phyloP scores from a whole-genome alignment of 2,797 vertebrate species.

The Esox masquinongy region DNA sequence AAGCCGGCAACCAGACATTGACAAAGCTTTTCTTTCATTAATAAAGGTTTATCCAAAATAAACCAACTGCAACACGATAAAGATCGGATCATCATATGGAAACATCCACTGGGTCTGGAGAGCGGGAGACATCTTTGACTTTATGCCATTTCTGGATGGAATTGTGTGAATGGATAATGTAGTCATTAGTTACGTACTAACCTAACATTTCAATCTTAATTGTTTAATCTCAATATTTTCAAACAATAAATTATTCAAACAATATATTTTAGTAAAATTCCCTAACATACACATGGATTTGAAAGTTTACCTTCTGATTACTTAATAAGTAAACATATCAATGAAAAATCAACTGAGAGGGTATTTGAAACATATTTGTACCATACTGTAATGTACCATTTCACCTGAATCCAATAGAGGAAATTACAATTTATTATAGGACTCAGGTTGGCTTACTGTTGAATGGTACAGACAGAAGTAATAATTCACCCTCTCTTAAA shows the following conservation, averaged over 20 bases:
- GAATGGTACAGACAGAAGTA: conserved; percentile 18
- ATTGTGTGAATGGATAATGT: conserved; percentile 3
- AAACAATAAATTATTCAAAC: not conserved
- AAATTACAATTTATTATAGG: conserved; percentile 11
- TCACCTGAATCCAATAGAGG: not conserved
- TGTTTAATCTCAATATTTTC: not conserved
- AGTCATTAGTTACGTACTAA: conserved; percentile 10
- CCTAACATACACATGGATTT: not conserved
- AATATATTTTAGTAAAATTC: not conserved
- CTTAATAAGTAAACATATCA: not conserved
- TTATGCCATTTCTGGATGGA: conserved; percentile 14
- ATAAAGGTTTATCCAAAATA: conserved; percentile 64
- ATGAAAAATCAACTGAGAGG: not conserved
- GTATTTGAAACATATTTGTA: not conserved
- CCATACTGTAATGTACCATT: not conserved
- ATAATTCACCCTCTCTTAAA: conserved; percentile 18
- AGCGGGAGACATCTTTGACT: conserved; percentile 26
- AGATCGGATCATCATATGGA: conserved; percentile 23
- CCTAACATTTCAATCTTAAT: not conserved
- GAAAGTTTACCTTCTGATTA: not conserved
- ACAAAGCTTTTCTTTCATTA: conserved; percentile 63
- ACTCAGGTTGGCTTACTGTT: conserved; percentile 11
- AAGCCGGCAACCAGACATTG: conserved; percentile 29
- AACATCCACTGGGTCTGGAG: conserved; percentile 15
- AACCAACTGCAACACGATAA: conserved; percentile 58